Base-by-base conservation (phyloP, 1,140 invertebrate genomes). In the Schlechtendalia chinensis region DNA sequence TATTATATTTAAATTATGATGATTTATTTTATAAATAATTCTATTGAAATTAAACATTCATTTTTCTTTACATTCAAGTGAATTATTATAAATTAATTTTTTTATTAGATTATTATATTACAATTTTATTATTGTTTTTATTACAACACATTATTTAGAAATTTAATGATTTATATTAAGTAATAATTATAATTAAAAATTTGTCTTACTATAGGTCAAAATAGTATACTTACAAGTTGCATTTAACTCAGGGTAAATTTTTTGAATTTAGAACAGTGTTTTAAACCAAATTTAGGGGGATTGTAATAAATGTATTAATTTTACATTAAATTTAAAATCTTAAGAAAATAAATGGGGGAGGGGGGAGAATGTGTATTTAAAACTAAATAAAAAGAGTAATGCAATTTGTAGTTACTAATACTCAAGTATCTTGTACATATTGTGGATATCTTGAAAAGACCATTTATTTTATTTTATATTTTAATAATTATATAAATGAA, bases 341-440 rank as follows among this genome's bases (percentile, higher is more conserved):
- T 17, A 47, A 39, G 22, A 50, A 47, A 71, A 27, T 53, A 27
- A 4, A 19, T 1, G 22, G 12, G n/a, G 0, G 47, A 22, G 22
- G 47, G 22, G 24, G 19, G 24, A 6, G n/a, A 45, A 5, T 6
- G 19, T 11, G 1, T 17, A 27, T 17, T 16, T 12, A 17, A 71
- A 53, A 71, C 17, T 29, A 29, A 0, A 27, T 29, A 19, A 53
- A 10, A 69, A 69, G 65, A 53, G 22, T 29, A 27, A 54, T 24
- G 47, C 47, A 72, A 72, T 54, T 72, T 72, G 10, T 72, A 72
- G 69, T 72, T 50, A 50, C 45, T 69, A 47, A 50, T 53, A 17
- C 19, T 27, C 11, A 72, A 54, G 45, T 27, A 47, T 53, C 47
- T 27, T 53, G 12, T 5, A 29, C 8, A 72, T 39, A n/a, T 3